These are phyloP conservation scores for Oxyteleia sp. DNA, from an alignment of 2,888 invertebrate species.

Conservation along the genomic window DNA sequence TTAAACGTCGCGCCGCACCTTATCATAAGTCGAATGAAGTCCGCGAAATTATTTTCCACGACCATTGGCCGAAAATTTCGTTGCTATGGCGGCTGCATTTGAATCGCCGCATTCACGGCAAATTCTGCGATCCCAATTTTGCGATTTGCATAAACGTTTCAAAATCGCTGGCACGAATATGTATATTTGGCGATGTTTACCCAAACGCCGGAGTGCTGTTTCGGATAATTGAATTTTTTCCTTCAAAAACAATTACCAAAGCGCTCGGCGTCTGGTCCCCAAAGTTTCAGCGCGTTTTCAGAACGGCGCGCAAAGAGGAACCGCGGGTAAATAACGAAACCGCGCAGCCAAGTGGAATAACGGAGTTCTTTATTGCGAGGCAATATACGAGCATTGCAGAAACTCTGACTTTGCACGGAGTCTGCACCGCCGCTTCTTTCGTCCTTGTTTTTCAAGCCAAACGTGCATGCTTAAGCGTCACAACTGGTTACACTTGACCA, in stretches of 20 bases:
- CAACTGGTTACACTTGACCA: constrained; percentile 49
- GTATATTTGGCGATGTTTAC: no score
- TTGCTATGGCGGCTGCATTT: neutral
- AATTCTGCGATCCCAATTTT: neutral
- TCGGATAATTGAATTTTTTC: constrained; percentile 57
- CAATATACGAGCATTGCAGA: constrained; percentile 74
- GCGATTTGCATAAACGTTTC: no score
- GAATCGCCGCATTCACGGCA: neutral
- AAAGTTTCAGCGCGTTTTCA: constrained; percentile 69
- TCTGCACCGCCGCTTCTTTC: constrained; percentile 61
- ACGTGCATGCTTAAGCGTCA: constrained; percentile 52
- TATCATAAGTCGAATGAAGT: no score
- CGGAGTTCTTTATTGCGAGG: constrained; percentile 75
- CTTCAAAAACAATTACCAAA: constrained; percentile 45
- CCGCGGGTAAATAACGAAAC: constrained; percentile 73
- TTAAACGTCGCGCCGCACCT: no score
- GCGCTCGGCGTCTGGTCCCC: constrained; percentile 35
- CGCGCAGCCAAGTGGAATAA: constrained; percentile 72
- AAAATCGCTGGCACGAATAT: no score
- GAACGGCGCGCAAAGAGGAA: constrained; percentile 65
- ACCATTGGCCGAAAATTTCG: no score
- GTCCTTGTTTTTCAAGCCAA: constrained; percentile 43
- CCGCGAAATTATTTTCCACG: no score
- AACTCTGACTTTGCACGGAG: constrained; percentile 72
- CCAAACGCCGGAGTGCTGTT: neutral